Conservation (phyloP, 2,888 invertebrate species). For the Drosophila phalerata region DNA sequence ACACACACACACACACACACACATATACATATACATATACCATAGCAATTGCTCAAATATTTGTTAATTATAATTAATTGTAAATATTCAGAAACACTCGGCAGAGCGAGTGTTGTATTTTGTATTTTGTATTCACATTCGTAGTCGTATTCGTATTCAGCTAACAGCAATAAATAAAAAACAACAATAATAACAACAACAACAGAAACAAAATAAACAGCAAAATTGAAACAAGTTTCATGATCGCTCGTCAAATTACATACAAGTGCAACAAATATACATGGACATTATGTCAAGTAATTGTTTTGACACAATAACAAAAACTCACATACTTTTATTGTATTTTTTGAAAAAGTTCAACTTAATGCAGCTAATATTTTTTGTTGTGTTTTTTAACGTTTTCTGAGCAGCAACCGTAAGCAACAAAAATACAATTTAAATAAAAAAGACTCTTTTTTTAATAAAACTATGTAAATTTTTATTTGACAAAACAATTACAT, state of each 20-base stretch:
- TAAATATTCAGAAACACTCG: conserved; percentile 35
- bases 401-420: no score
- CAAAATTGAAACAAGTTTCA: conserved; percentile 42
- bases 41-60: conserved; percentile 39
- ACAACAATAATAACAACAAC: background rate
- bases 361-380: no score
- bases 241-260: conserved; percentile 16
- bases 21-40: background rate
- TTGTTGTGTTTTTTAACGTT: no score
- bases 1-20: background rate
- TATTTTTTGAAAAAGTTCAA: background rate
- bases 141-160: conserved; percentile 1
- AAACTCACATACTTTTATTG: background rate
- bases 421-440: background rate
- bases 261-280: conserved; percentile 5
- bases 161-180: conserved; percentile 1
- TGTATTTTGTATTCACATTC: conserved; percentile 1
- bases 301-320: background rate
- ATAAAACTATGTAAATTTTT: background rate
- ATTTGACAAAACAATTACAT: background rate
- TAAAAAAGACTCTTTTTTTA: background rate
- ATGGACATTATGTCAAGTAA: background rate
- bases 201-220: conserved; percentile 14
- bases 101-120: background rate
- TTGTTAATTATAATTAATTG: conserved; percentile 45